Evolutionary conservation across 2,888 invertebrate genomes (phyloP).

Genomic region (Nowickia ferox): DNA sequence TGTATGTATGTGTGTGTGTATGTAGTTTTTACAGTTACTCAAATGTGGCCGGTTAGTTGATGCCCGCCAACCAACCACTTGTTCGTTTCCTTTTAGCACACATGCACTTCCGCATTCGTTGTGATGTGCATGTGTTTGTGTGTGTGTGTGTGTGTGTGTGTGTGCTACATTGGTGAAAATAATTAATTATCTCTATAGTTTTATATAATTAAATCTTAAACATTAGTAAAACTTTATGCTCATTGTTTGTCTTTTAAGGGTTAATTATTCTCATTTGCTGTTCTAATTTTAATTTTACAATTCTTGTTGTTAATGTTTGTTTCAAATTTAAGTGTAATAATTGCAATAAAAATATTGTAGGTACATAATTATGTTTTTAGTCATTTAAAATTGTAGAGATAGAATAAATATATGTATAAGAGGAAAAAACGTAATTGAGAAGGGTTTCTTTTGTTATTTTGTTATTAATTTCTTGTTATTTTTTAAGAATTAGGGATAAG

Average conservation of each 20-base stretch:
- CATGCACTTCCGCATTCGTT: not conserved
- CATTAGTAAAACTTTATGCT: conserved; percentile 21
- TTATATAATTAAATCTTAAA: conserved; percentile 11
- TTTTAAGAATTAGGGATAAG: conserved; percentile 7
- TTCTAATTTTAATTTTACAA: conserved; percentile 22
- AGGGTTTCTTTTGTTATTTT: not conserved
- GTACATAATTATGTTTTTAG: conserved; percentile 47
- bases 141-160: not conserved
- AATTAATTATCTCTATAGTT: not conserved
- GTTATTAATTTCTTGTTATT: no score
- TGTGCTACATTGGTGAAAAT: not conserved
- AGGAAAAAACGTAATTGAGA: conserved; percentile 10
- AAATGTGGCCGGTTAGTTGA: not conserved
- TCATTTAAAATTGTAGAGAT: conserved; percentile 28
- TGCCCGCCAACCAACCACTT: not conserved
- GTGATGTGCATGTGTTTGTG: not conserved
- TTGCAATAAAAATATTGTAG: conserved; percentile 45
- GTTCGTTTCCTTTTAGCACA: not conserved
- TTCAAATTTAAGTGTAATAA: conserved; percentile 39
- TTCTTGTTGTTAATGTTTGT: conserved; percentile 27
- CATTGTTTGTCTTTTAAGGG: not conserved
- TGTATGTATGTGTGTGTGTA: not conserved
- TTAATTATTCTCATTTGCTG: not conserved
- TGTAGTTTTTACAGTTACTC: not conserved
- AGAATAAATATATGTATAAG: not conserved